Evolutionary conservation across 2,888 invertebrate species (phyloP).

Genomic region (Psococerastis gibbosa): DNA sequence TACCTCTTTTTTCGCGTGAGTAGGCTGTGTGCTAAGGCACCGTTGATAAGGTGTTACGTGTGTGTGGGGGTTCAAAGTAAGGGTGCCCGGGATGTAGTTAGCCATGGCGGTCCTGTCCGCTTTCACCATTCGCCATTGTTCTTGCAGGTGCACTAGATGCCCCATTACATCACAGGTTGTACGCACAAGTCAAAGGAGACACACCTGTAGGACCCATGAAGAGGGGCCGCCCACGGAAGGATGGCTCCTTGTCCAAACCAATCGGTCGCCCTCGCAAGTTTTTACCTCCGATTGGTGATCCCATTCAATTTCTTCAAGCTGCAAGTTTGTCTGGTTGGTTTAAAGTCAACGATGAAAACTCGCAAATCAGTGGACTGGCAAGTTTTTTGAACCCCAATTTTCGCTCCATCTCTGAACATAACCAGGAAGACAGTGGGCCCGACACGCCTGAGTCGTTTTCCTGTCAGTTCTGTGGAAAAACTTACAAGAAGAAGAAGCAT

Average conservation of each 20-base stretch:
- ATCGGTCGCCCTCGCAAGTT: conserved; percentile 6
- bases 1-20: neutral
- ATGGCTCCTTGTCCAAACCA: neutral
- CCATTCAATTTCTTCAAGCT: conserved; percentile 2
- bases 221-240: conserved; percentile 1
- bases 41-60: no score
- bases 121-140: neutral
- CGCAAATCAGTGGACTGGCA: neutral
- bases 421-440: neutral
- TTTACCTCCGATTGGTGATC: conserved; percentile 3
- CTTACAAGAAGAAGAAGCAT: conserved; percentile 12
- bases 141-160: neutral
- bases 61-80: neutral
- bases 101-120: neutral
- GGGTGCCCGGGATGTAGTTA: neutral
- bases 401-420: neutral
- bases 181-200: conserved; percentile 7
- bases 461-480: conserved; percentile 14
- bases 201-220: neutral
- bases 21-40: no score
- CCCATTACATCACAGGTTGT: conserved; percentile 8
- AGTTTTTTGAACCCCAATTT: conserved; percentile 8
- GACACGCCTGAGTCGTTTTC: conserved; percentile 8
- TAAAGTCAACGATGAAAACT: conserved; percentile 7
- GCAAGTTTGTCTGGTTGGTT: conserved; percentile 3